phyloP scores from a whole-genome alignment of 2,113 vertebrate species.

The Dolichotis patagonum region DNA sequence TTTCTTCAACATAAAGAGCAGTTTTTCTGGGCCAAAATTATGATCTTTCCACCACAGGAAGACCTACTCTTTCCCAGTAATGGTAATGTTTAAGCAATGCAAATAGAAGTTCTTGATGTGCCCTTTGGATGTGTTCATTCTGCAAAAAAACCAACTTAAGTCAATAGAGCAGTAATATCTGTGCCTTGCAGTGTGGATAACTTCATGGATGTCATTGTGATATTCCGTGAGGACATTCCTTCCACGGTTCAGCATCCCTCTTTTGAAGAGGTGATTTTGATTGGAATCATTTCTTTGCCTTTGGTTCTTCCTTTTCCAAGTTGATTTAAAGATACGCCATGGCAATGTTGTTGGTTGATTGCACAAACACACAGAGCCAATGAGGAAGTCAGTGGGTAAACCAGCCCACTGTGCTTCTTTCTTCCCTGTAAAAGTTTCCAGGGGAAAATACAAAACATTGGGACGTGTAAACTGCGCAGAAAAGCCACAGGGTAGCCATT shows the following conservation, averaged over 20 bases:
- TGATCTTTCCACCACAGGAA: not conserved
- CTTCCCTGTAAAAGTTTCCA: not conserved
- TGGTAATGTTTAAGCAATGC: slow-evolving; percentile 45
- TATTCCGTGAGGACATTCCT: not conserved
- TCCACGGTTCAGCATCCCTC: not conserved
- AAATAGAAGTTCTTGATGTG: not conserved
- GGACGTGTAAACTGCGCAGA: not conserved
- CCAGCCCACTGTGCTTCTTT: not conserved
- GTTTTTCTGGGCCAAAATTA: slow-evolving; percentile 57
- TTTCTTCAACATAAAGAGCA: slow-evolving; percentile 65
- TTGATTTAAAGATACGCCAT: not conserved
- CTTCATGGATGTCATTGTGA: too few species aligned
- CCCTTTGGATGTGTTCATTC: not conserved
- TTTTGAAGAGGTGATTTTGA: not conserved
- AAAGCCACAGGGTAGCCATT: slow-evolving; percentile 18
- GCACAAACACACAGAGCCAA: not conserved
- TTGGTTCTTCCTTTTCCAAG: not conserved
- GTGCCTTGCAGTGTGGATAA: not conserved
- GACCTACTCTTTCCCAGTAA: slow-evolving; percentile 50
- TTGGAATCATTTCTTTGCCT: not conserved
- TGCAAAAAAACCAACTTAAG: slow-evolving; percentile 33
- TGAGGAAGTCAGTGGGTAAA: not conserved
- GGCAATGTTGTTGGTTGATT: not conserved
- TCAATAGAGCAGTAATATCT: not conserved
- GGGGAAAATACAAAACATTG: not conserved